Evolutionary conservation across 2,888 invertebrate genomes (phyloP), one percentile per base, ranked within the genome.

Genomic region (Fissipunctia ypsillon): DNA sequence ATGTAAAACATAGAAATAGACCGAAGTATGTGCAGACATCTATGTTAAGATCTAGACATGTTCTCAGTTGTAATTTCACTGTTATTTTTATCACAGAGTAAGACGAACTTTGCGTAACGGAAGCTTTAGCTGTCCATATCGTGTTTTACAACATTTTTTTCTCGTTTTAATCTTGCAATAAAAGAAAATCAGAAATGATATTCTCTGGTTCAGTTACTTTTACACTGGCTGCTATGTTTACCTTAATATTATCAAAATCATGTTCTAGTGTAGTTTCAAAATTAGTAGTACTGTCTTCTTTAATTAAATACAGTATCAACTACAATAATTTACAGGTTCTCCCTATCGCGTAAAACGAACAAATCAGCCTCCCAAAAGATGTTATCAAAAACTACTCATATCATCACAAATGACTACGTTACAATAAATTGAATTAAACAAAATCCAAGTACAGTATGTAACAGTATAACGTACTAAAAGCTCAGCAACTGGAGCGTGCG

Each of bases 401-500:
- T 71, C 65, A 81, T 70, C 64, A 79, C 68, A 79, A 79, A 71
- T 79, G 65, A 81, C 70, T 54, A 71, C 61, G 80, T 84, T 71
- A 81, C 80, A 71, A 81, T 76, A 72, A 81, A 81, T 84, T 75
- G 61, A 84, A 81, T 81, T 81, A 72, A 81, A 81, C 59, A 69
- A 84, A 80, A 57, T 68, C 67, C 84, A 82, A 77, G 76, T 87
- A 87, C 86, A 84, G 86, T 87, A 84, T 84, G 63, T 87, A 88
- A 88, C 87, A 85, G 88, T 88, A 87, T 68, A 77, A 80, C 80
- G 75, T 83, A 81, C 86, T 83, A 81, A 84, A 84, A 88, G 78
- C 80, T 84, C 65, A 19, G 69, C 77, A 93, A 92, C 88, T 92
- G 89, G 93, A 90, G 88, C 93, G 89, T 88, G 86, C 83, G 87